These are phyloP conservation scores for Hepsetus odoe DNA, from an alignment of 2,113 vertebrate genomes.

Conservation along the genomic window DNA sequence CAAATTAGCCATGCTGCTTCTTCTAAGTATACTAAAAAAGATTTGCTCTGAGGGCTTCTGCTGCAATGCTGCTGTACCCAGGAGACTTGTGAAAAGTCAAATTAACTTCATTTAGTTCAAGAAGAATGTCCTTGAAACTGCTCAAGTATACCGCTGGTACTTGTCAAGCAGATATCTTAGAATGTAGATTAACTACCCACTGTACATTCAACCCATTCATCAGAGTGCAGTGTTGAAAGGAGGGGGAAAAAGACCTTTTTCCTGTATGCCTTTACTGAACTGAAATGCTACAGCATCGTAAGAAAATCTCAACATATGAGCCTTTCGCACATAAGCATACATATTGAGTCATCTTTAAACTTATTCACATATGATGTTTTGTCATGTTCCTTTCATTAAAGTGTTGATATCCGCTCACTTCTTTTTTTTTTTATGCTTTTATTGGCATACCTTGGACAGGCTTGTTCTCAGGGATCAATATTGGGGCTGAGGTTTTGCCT, in stretches of 20 bases:
- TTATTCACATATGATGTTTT: background rate
- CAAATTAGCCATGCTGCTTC: slow-evolving; percentile 74
- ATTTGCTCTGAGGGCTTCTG: slow-evolving; percentile 66
- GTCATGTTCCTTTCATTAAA: slow-evolving; percentile 20
- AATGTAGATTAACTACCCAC: slow-evolving; percentile 60
- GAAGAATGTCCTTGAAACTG: slow-evolving; percentile 75
- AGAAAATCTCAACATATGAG: slow-evolving; percentile 7
- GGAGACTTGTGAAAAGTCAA: slow-evolving; percentile 74
- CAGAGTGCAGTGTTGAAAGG: slow-evolving; percentile 19
- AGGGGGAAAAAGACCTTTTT: background rate
- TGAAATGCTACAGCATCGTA: background rate
- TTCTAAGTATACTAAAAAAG: slow-evolving; percentile 61
- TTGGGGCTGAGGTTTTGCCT: slow-evolving; percentile 20
- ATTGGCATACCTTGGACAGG: slow-evolving; percentile 21
- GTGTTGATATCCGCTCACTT: slow-evolving; percentile 4
- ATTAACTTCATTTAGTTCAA: slow-evolving; percentile 80
- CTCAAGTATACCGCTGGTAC: slow-evolving; percentile 70
- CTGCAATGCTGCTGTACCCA: slow-evolving; percentile 65
- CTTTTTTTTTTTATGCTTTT: background rate
- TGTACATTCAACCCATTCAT: slow-evolving; percentile 10
- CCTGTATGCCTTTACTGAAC: background rate
- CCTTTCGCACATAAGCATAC: background rate
- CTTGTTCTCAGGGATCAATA: slow-evolving; percentile 32
- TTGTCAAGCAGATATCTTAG: slow-evolving; percentile 65
- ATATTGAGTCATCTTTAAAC: background rate